Conservation (phyloP, 2,888 invertebrate species). For the Parnassius mnemosyne region DNA sequence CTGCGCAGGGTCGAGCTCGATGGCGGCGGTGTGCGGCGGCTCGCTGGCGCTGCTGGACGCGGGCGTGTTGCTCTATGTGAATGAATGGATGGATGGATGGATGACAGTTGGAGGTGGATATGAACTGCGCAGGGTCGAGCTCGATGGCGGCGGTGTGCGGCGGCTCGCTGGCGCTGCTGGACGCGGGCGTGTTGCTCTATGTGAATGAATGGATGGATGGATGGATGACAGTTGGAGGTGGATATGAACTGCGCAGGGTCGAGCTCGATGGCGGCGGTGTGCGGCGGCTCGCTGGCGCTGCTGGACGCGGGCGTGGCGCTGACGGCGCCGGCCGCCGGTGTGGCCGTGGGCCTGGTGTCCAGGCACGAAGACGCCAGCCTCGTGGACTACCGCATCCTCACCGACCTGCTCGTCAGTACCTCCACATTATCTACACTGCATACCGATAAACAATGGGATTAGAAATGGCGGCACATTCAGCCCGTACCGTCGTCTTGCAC, state of each 20-base stretch:
- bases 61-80: too few species aligned
- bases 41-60: too few species aligned
- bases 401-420: conserved; percentile 92
- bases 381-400: conserved; percentile 90
- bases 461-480: too few species aligned
- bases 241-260: conserved; percentile 82
- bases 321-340: conserved; percentile 90
- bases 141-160: conserved; percentile 99
- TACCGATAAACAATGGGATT: too few species aligned
- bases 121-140: conserved; percentile 86
- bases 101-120: too few species aligned
- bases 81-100: too few species aligned
- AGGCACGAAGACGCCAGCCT: conserved; percentile 77
- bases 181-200: too few species aligned
- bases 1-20: too few species aligned
- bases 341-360: conserved; percentile 95
- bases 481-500: too few species aligned
- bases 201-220: too few species aligned
- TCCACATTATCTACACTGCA: not conserved
- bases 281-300: conserved; percentile 96
- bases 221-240: not conserved
- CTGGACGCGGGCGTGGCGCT: conserved; percentile 97
- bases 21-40: too few species aligned
- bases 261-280: conserved; percentile 99
- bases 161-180: conserved; percentile 87